These are phyloP conservation scores for Ganaspis sp. DNA, from an alignment of 1,140 invertebrate species.

Conservation along the genomic window DNA sequence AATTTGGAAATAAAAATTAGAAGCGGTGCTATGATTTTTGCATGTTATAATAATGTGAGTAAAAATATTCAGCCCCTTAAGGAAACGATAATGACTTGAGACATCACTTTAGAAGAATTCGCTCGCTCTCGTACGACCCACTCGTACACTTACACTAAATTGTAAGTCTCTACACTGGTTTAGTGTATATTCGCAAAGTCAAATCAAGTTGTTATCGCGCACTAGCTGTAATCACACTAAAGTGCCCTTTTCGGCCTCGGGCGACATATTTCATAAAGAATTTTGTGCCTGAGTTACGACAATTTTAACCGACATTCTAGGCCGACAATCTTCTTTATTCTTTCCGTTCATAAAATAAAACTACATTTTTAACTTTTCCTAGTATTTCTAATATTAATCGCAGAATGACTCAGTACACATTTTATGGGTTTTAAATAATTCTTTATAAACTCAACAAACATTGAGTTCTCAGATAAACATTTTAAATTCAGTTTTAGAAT, in stretches of 20 bases:
- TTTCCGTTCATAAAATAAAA: not conserved
- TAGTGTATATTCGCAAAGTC: constrained; percentile 39
- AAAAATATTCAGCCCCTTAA: constrained; percentile 15
- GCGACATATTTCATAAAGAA: constrained; percentile 26
- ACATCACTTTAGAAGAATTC: constrained; percentile 51
- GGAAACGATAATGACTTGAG: constrained; percentile 17
- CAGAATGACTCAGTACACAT: no score
- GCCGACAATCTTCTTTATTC: constrained; percentile 2
- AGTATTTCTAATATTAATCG: no score
- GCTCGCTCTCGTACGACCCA: constrained; percentile 42
- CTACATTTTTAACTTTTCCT: not conserved
- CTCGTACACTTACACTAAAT: constrained; percentile 44
- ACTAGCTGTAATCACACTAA: constrained; percentile 42
- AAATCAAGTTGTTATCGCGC: constrained; percentile 58
- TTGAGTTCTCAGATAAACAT: no score
- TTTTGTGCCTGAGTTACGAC: constrained; percentile 24
- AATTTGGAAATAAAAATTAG: no score
- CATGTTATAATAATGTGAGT: no score
- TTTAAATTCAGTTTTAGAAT: no score
- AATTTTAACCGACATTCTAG: constrained; percentile 36
- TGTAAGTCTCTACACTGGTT: constrained; percentile 2
- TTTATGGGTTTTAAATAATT: no score
- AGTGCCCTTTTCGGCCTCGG: constrained; percentile 34
- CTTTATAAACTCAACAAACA: no score
- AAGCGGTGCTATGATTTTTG: no score